Conservation (phyloP, 2,113 vertebrate species). For the Odontesthes bonariensis region DNA sequence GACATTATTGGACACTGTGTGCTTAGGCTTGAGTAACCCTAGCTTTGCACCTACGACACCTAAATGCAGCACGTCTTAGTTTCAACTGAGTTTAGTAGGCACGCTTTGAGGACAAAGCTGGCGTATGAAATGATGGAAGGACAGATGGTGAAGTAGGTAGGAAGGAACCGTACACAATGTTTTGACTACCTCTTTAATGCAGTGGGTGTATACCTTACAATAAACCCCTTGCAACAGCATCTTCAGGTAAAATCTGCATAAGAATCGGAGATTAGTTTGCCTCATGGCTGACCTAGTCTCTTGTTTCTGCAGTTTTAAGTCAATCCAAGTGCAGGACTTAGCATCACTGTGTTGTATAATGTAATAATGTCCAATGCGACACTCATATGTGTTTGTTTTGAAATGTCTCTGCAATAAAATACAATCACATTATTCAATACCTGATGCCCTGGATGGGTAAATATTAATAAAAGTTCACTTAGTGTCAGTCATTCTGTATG, state of each 20-base stretch:
- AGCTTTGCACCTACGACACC: constrained; percentile 22
- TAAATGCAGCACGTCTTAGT: constrained; percentile 3
- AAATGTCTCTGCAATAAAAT: constrained; percentile 2
- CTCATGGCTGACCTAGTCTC: too few species aligned
- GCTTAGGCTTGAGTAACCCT: constrained; percentile 10
- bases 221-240: constrained; percentile 50
- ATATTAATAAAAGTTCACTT: constrained; percentile 4
- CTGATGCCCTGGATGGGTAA: neutral
- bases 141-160: constrained; percentile 71
- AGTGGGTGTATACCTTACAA: neutral
- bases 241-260: constrained; percentile 23
- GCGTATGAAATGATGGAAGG: constrained; percentile 12
- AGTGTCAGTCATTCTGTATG: neutral
- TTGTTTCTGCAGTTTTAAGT: too few species aligned
- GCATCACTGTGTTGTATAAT: too few species aligned
- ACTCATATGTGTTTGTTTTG: neutral
- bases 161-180: constrained; percentile 11
- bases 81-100: constrained; percentile 8
- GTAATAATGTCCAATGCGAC: too few species aligned
- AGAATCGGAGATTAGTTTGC: too few species aligned
- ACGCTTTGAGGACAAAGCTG: constrained; percentile 19
- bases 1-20: constrained; percentile 1
- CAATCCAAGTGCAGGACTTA: too few species aligned
- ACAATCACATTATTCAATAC: neutral
- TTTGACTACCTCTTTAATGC: too few species aligned